Evolutionary conservation across 2,113 vertebrate genomes (phyloP), one percentile per base, ranked within the genome.

Genomic region (Corythornis vintsioides): DNA sequence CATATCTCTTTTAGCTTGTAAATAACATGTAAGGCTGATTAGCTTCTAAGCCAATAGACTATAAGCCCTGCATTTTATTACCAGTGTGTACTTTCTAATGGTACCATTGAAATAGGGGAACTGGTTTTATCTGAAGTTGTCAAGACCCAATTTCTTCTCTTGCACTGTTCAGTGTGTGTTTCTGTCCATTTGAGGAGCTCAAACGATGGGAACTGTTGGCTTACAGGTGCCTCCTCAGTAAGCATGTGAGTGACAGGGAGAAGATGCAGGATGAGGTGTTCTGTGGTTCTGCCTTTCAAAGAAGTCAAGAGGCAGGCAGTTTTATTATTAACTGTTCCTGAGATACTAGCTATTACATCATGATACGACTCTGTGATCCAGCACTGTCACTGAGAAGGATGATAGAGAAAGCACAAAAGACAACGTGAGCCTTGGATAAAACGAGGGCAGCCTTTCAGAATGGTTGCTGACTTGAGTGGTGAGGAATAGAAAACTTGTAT

Each of bases 201-300:
- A 16, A 19, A 9, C 13, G 35, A 6, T 61, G 63, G 33, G 66
- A 64, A 7, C 25, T 13, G 3, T 13, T 76, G 43, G 55, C 17
- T 50, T 55, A 10, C 31, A 17, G 64, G 53, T 0, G 0, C 45
- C 25, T 75, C 11, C 70, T 72, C 71, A 15, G 63, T 1, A 57
- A 19, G 22, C 0, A 2, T 0, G 0, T 9, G 16, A 28, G 56
- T 43, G 56, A n/a, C 1, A 3, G n/a, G 21, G 28, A 45, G n/a
- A 78, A 52, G 52, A 12, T 26, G n/a, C 2, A 1, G 67, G 17
- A 33, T n/a, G 42, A 70, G 43, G 14, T 1, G 3, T 53, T 59
- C 59, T 42, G 42, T 15, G 33, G 6, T 35, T 81, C 65, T 55
- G 55, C 70, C 57, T 85, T 89, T 33, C 13, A 7, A 42, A 33